A percentile compares a stretch with the other conserved stretches of the same genome.
Evolutionary conservation across 2,797 vertebrate genomes (phyloP).

Genomic region (Poeciliopsis paucimaculata): DNA sequence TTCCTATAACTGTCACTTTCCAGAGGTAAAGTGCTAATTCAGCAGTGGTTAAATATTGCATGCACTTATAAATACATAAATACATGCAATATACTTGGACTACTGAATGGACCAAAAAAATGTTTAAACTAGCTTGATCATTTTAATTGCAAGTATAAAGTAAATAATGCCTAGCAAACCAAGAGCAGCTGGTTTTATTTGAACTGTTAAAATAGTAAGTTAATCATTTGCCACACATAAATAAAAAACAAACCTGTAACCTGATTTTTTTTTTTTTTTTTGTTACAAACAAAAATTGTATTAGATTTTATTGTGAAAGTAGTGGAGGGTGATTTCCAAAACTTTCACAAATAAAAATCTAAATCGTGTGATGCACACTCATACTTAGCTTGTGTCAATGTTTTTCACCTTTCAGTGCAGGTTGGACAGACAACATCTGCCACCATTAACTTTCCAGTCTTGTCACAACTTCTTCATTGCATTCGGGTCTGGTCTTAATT

Average conservation of each 20-base stretch:
- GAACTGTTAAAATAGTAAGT: neutral
- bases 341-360: neutral
- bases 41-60: slow-evolving; percentile 4
- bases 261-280: too few species aligned
- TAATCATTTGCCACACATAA: neutral
- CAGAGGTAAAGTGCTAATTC: neutral
- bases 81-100: neutral
- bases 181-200: neutral
- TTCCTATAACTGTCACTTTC: neutral
- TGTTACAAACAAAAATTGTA: neutral
- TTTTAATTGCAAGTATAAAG: neutral
- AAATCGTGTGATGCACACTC: neutral
- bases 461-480: neutral
- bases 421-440: neutral
- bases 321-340: neutral
- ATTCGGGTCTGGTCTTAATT: neutral
- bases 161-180: neutral
- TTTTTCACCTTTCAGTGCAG: neutral
- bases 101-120: neutral
- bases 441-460: neutral
- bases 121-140: neutral
- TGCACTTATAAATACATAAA: neutral
- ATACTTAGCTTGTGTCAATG: neutral
- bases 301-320: neutral
- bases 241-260: neutral